These are phyloP conservation scores for Chloroceryle aenea DNA, from an alignment of 2,113 vertebrate genomes.

Conservation along the genomic window DNA sequence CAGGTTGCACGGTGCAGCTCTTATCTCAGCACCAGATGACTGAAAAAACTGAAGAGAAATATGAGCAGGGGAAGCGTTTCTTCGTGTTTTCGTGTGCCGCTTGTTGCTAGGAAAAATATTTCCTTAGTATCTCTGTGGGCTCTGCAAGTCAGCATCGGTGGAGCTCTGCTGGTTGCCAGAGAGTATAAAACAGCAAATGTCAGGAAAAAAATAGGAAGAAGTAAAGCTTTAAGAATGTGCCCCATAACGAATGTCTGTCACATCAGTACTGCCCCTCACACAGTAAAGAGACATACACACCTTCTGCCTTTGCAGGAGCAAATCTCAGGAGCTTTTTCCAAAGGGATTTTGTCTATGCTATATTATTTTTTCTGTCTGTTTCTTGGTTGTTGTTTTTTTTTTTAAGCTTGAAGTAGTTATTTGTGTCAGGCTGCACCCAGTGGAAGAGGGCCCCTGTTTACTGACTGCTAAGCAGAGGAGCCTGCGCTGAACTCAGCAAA, in stretches of 20 bases:
- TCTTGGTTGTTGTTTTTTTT: not conserved
- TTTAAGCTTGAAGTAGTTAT: not conserved
- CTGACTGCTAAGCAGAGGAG: not conserved
- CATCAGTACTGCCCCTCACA: not conserved
- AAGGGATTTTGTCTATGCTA: not conserved
- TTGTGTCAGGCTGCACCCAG: not conserved
- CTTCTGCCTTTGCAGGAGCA: not conserved
- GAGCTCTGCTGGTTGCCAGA: slow-evolving; percentile 53
- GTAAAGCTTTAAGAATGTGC: slow-evolving; percentile 56
- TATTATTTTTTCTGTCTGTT: not conserved
- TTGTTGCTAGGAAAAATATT: slow-evolving; percentile 74
- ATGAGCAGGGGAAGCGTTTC: not conserved
- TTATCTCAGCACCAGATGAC: slow-evolving; percentile 50
- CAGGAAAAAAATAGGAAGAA: slow-evolving; percentile 49
- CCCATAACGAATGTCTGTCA: not conserved
- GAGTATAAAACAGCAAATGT: slow-evolving; percentile 63
- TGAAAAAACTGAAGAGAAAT: slow-evolving; percentile 25
- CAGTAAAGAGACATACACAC: accelerated
- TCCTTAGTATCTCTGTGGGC: slow-evolving; percentile 54
- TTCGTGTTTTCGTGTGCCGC: not conserved
- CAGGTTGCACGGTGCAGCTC: not conserved
- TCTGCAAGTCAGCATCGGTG: slow-evolving; percentile 39
- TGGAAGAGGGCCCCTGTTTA: not conserved
- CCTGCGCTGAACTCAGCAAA: accelerated
- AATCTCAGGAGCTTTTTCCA: not conserved